These are phyloP conservation scores for Phylloscopus trochiloides DNA, from an alignment of 2,113 vertebrate genomes.

Conservation along the genomic window DNA sequence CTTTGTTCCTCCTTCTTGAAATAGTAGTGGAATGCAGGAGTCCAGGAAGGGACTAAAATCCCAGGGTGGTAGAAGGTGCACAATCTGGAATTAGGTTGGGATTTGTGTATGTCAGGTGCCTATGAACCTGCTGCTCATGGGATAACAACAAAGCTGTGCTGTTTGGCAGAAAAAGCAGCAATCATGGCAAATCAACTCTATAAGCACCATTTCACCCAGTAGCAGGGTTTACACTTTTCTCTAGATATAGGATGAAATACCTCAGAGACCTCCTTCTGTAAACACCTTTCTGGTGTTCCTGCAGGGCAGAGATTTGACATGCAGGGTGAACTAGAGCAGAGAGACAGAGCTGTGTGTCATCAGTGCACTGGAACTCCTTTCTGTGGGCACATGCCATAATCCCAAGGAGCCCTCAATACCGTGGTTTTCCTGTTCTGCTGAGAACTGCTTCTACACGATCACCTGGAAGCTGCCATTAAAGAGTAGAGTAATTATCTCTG, in stretches of 20 bases:
- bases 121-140: not conserved
- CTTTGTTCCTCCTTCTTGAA: not conserved
- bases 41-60: not conserved
- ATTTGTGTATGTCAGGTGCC: not conserved
- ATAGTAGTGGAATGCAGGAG: not conserved
- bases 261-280: not conserved
- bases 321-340: not conserved
- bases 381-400: rapidly evolving
- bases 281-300: not conserved
- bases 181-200: not conserved
- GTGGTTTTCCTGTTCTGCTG: not conserved
- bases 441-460: not conserved
- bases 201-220: not conserved
- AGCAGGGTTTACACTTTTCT: not conserved
- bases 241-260: not conserved
- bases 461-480: not conserved
- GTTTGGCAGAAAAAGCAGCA: not conserved
- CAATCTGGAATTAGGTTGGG: not conserved
- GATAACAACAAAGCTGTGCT: not conserved
- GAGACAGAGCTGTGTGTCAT: not conserved
- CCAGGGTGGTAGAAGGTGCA: not conserved
- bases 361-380: not conserved
- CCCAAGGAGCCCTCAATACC: not conserved
- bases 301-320: not conserved
- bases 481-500: not conserved